These are phyloP conservation scores for Scaptomyza hsui DNA, from an alignment of 1,140 invertebrate genomes.

Conservation along the genomic window DNA sequence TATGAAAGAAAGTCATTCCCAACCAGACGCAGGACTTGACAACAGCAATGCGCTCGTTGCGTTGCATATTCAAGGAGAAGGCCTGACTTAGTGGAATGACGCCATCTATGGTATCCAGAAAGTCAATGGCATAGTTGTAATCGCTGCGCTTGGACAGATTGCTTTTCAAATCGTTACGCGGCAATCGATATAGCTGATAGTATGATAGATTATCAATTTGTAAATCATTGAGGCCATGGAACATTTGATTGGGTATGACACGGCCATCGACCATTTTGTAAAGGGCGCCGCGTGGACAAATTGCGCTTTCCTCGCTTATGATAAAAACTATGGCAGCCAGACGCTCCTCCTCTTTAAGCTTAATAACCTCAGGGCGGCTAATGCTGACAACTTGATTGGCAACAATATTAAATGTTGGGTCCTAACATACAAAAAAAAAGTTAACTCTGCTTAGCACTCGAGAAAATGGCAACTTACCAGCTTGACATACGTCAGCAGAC, in stretches of 20 bases:
- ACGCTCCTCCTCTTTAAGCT: conserved; percentile 91
- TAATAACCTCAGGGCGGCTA: conserved; percentile 84
- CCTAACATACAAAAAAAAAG: conserved; percentile 29
- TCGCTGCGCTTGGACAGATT: conserved; percentile 89
- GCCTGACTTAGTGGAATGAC: conserved; percentile 66
- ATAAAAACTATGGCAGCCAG: conserved; percentile 88
- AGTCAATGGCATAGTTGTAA: conserved; percentile 91
- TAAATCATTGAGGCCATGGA: conserved; percentile 86
- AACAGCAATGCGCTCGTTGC: conserved; percentile 85
- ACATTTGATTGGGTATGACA: conserved; percentile 88
- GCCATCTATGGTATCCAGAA: conserved; percentile 89
- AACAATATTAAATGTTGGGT: conserved; percentile 81
- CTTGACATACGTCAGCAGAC: conserved; percentile 84
- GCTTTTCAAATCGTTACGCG: conserved; percentile 88
- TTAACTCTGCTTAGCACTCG: neutral
- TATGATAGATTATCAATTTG: conserved; percentile 88
- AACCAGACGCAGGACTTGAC: conserved; percentile 90
- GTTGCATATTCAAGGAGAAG: conserved; percentile 85
- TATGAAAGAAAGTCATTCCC: conserved; percentile 90
- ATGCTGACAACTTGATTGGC: conserved; percentile 84
- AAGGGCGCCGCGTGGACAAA: conserved; percentile 89
- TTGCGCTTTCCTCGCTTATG: conserved; percentile 88
- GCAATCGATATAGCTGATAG: conserved; percentile 88
- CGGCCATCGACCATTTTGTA: conserved; percentile 88
- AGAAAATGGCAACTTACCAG: conserved; percentile 50